Evolutionary conservation across 1,140 invertebrate species (phyloP), one percentile per base, ranked within the genome.

Genomic region (Cydia strobilella): DNA sequence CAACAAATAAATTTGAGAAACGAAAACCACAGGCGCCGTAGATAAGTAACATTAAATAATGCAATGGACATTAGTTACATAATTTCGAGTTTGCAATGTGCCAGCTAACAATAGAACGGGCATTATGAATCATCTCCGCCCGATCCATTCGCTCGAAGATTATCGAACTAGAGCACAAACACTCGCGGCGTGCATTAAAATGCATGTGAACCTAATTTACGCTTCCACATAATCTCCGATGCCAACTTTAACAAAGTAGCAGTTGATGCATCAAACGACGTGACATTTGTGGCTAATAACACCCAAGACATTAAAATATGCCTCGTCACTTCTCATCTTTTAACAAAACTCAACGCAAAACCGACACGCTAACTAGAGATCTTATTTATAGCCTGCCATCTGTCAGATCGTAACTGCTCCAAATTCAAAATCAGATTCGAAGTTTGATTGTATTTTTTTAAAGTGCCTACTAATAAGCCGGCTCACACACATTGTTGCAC

Each of bases 141-240:
- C 87, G 88, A 92, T 92, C 89, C 87, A 85, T 86, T 83, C 88
- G 86, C 80, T 82, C 84, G 82, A 90, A 90, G 90, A 92, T 91
- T 91, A 92, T 91, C 88, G 84, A 92, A 92, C 86, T 91, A 83
- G 90, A 91, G 82, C 90, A 86, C 89, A 88, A 89, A 88, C 84
- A 89, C 86, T 90, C 84, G 83, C 88, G 79, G 83, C 83, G 86
- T 89, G 87, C 90, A 92, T 92, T 92, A 92, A 92, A 90, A 90
- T 83, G 84, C 89, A 92, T 87, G 90, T 89, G 89, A 91, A 86
- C 79, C 88, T 91, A 92, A 92, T 92, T 92, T 91, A 89, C 90
- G 82, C 86, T 77, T 82, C 81, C 82, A 85, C 87, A 92, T 90
- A 54, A 74, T 80, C 77, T 79, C 82, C 75, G 80, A 76, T 75